Evolutionary conservation across 1,140 invertebrate genomes (phyloP).

Genomic region (Lethrus apterus): DNA sequence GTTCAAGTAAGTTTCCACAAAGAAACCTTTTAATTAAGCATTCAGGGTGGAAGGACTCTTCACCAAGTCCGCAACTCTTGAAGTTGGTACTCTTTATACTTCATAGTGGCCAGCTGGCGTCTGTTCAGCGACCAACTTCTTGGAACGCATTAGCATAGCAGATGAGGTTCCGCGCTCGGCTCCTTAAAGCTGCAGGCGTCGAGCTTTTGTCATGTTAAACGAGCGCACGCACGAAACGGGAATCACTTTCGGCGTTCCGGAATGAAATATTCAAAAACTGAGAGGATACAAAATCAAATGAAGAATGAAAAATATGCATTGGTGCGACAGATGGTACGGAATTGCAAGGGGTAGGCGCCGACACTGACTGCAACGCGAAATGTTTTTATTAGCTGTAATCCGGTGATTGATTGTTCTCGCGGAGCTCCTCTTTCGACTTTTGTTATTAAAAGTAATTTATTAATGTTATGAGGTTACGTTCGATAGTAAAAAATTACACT

Average conservation of each 20-base stretch:
- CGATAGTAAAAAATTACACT: conserved; percentile 1
- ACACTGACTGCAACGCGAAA: conserved; percentile 37
- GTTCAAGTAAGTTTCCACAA: too few relatives aligned
- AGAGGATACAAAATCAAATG: conserved; percentile 26
- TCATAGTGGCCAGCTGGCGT: conserved; percentile 31
- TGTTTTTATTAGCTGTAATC: conserved; percentile 42
- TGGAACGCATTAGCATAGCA: conserved; percentile 32
- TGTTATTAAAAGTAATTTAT: conserved; percentile 33
- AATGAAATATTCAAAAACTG: conserved; percentile 13
- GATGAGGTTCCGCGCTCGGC: conserved; percentile 24
- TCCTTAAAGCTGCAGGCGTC: conserved; percentile 2
- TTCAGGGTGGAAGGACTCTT: conserved; percentile 19
- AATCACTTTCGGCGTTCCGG: not conserved
- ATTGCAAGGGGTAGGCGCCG: conserved; percentile 31
- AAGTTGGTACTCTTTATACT: conserved; percentile 33
- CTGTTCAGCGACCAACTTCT: conserved; percentile 26
- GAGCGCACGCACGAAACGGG: not conserved
- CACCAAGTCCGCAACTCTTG: conserved; percentile 17
- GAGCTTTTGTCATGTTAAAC: conserved; percentile 11
- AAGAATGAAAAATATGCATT: conserved; percentile 33
- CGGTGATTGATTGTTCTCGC: conserved; percentile 38
- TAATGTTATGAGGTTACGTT: conserved; percentile 14
- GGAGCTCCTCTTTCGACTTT: conserved; percentile 24
- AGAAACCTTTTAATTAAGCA: conserved; percentile 31
- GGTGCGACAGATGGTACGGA: conserved; percentile 35